Evolutionary conservation across 1,140 invertebrate genomes (phyloP).

Genomic region (Scaptomyza montana): DNA sequence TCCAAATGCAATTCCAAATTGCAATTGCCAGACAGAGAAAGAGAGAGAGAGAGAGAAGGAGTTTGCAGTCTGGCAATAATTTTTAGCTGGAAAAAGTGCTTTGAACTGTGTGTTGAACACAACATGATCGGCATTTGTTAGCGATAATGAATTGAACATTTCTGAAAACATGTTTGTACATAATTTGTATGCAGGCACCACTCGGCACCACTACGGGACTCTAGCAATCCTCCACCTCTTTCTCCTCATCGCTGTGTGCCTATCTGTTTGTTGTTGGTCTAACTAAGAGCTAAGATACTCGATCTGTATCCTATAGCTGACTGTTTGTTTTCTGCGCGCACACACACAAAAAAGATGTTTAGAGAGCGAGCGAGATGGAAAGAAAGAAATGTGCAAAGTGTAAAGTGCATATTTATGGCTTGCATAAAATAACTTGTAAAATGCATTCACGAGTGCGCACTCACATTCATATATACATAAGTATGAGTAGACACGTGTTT

Average conservation of each 20-base stretch:
- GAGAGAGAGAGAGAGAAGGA: not conserved
- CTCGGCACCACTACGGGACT: conserved; percentile 31
- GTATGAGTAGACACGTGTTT: conserved; percentile 70
- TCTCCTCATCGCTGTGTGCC: conserved; percentile 20
- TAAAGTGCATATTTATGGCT: conserved; percentile 82
- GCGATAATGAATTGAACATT: conserved; percentile 83
- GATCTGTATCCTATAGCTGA: conserved; percentile 51
- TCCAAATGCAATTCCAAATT: conserved; percentile 24
- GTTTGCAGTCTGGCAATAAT: conserved; percentile 65
- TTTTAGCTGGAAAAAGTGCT: conserved; percentile 77
- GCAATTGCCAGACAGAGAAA: not conserved
- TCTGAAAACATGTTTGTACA: conserved; percentile 83
- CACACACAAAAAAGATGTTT: not conserved
- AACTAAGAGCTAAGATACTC: conserved; percentile 72
- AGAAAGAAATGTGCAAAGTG: conserved; percentile 72
- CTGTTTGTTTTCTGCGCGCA: conserved; percentile 51
- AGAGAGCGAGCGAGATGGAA: conserved; percentile 14
- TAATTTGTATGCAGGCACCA: conserved; percentile 78
- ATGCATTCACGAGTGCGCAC: conserved; percentile 65
- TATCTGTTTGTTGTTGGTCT: conserved; percentile 66
- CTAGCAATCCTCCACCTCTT: conserved; percentile 12
- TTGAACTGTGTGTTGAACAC: conserved; percentile 78
- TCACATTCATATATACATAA: conserved; percentile 38
- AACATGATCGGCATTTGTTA: conserved; percentile 83
- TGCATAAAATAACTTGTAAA: conserved; percentile 82